Evolutionary conservation across 2,888 invertebrate genomes (phyloP).

Genomic region (Schizotus pectinicornis): DNA sequence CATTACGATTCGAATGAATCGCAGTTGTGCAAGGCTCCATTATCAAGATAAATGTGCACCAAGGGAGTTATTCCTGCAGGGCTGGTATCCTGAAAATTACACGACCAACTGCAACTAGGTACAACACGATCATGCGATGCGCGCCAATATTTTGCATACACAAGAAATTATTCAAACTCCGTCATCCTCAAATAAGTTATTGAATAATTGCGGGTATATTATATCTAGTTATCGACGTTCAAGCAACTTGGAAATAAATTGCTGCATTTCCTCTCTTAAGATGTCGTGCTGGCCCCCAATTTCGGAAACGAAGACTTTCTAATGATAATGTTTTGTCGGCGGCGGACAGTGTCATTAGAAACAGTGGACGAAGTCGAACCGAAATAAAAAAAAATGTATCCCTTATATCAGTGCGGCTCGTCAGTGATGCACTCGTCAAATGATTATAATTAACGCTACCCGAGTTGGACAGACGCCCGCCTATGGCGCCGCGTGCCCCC

Average conservation of each 20-base stretch:
- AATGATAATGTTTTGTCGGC: slow-evolving; percentile 42
- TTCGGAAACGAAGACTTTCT: slow-evolving; percentile 37
- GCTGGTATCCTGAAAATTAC: too few relatives aligned
- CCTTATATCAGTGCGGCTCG: slow-evolving; percentile 45
- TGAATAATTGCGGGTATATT: too few relatives aligned
- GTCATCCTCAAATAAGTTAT: too few relatives aligned
- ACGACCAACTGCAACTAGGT: too few relatives aligned
- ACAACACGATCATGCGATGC: too few relatives aligned
- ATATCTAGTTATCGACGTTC: too few relatives aligned
- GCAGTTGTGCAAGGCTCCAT: neutral
- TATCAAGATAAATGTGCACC: too few relatives aligned
- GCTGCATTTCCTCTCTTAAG: neutral
- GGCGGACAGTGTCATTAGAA: slow-evolving; percentile 43
- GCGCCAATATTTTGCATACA: too few relatives aligned
- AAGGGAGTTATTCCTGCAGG: too few relatives aligned
- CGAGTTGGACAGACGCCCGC: slow-evolving; percentile 53
- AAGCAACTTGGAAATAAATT: too few relatives aligned
- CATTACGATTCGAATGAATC: slow-evolving; percentile 18
- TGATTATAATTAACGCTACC: slow-evolving; percentile 54
- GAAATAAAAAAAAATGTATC: slow-evolving; percentile 29
- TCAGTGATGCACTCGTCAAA: slow-evolving; percentile 44
- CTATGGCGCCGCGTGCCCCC: slow-evolving; percentile 53
- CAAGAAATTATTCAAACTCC: too few relatives aligned
- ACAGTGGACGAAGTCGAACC: slow-evolving; percentile 28
- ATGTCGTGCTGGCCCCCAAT: slow-evolving; percentile 38